Evolutionary conservation across 2,888 invertebrate species (phyloP).

Genomic region (Noctuana brunneofusca): DNA sequence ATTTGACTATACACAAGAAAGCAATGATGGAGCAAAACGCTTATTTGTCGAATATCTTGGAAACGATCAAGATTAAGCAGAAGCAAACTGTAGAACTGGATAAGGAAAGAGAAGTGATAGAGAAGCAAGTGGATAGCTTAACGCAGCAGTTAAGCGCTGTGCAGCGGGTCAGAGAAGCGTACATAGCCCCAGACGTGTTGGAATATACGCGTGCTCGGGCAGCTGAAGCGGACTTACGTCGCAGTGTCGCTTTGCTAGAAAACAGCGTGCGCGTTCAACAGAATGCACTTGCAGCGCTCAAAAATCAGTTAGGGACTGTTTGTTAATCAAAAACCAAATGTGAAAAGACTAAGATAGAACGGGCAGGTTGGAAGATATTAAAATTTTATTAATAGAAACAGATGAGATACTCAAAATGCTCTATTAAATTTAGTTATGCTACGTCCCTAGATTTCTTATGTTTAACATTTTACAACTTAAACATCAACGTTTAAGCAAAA

Average conservation of each 20-base stretch:
- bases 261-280: slow-evolving; percentile 65
- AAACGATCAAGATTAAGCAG: slow-evolving; percentile 65
- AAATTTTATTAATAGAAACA: background rate
- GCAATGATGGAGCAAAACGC: slow-evolving; percentile 77
- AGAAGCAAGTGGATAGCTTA: slow-evolving; percentile 64
- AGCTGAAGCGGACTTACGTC: slow-evolving; percentile 72
- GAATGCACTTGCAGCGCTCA: slow-evolving; percentile 62
- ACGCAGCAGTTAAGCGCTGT: slow-evolving; percentile 62
- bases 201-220: slow-evolving; percentile 81
- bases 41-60: slow-evolving; percentile 66
- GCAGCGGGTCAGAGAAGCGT: slow-evolving; percentile 63
- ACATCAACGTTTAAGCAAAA: too few species aligned
- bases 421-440: too few species aligned
- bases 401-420: too few species aligned
- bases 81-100: slow-evolving; percentile 66
- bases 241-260: slow-evolving; percentile 61
- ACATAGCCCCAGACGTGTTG: slow-evolving; percentile 81
- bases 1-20: slow-evolving; percentile 81
- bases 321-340: background rate
- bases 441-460: too few species aligned
- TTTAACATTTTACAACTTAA: too few species aligned
- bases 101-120: slow-evolving; percentile 62
- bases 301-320: slow-evolving; percentile 54
- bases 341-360: background rate
- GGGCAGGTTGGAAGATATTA: background rate